Conservation (phyloP, 2,113 vertebrate species). For the Haplochromis vanheusdeni region DNA sequence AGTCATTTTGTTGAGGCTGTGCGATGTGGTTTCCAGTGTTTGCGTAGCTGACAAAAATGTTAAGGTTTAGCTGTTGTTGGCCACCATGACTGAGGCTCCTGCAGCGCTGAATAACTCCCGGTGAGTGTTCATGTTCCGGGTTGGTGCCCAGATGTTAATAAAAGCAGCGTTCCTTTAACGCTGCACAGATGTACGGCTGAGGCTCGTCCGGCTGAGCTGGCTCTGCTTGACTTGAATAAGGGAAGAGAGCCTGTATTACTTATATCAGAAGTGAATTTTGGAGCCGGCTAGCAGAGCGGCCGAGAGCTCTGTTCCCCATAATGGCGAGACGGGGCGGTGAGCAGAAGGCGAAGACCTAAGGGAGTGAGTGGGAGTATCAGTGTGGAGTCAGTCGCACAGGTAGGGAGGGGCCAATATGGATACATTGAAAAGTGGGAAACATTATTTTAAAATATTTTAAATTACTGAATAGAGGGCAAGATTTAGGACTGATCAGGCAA, state of each 20-base stretch:
- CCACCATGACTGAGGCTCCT: background rate
- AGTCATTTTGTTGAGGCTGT: background rate
- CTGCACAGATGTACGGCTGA: background rate
- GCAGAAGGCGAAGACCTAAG: background rate
- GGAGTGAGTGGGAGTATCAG: background rate
- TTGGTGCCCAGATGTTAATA: background rate
- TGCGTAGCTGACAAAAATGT: background rate
- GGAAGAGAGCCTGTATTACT: accelerated
- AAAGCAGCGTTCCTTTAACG: background rate
- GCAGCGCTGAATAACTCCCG: background rate
- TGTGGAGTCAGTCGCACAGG: background rate
- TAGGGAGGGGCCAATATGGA: background rate
- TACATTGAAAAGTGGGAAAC: accelerated
- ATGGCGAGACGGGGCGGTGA: background rate
- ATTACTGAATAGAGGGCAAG: accelerated
- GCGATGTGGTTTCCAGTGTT: background rate
- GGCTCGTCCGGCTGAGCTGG: background rate
- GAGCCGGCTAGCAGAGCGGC: accelerated
- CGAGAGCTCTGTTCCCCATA: accelerated
- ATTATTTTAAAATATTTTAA: background rate
- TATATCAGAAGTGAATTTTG: background rate
- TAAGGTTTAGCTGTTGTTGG: background rate
- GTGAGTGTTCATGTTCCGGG: background rate
- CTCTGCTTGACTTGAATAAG: background rate
- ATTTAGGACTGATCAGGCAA: background rate